phyloP scores from a whole-genome alignment of 2,113 vertebrate genomes.

The Xiphophorus hellerii region DNA sequence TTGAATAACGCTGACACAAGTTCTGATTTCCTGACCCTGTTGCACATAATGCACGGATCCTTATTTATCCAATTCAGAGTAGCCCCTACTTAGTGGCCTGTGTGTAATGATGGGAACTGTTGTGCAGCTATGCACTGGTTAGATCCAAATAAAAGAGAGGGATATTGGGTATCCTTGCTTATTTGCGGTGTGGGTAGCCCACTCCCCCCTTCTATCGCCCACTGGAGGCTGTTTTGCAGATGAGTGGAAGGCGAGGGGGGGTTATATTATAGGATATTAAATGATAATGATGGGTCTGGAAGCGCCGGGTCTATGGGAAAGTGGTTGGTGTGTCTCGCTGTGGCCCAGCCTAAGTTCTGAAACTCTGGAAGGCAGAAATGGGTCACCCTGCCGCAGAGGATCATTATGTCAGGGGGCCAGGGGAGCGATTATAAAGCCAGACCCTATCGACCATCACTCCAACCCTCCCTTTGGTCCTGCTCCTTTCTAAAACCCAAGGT shows the following conservation, averaged over 20 bases:
- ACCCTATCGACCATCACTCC: constrained; percentile 56
- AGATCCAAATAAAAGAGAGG: constrained; percentile 68
- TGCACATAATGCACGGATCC: constrained; percentile 41
- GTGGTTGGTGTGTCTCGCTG: constrained; percentile 75
- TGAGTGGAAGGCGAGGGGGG: constrained; percentile 44
- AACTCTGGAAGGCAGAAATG: constrained; percentile 69
- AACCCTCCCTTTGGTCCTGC: constrained; percentile 24
- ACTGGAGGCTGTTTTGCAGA: constrained; percentile 72
- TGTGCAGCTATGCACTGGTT: constrained; percentile 72
- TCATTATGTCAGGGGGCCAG: constrained; percentile 66
- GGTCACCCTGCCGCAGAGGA: constrained; percentile 79
- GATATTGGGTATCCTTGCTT: constrained; percentile 78
- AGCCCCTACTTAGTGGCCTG: constrained; percentile 76
- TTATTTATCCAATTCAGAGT: constrained; percentile 72
- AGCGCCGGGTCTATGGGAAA: constrained; percentile 78
- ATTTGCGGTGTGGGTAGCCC: constrained; percentile 76
- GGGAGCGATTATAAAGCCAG: constrained; percentile 56
- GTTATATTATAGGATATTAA: constrained; percentile 84
- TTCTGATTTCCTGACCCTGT: constrained; percentile 55
- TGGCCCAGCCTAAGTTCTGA: constrained; percentile 60
- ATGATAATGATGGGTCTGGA: constrained; percentile 81
- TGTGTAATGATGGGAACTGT: constrained; percentile 73
- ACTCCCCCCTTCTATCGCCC: constrained; percentile 49
- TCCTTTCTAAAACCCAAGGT: constrained; percentile 45
- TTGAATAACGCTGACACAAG: constrained; percentile 48